Evolutionary conservation across 2,113 vertebrate genomes (phyloP), one percentile per base, ranked within the genome.

Genomic region (Oncorhynchus keta): DNA sequence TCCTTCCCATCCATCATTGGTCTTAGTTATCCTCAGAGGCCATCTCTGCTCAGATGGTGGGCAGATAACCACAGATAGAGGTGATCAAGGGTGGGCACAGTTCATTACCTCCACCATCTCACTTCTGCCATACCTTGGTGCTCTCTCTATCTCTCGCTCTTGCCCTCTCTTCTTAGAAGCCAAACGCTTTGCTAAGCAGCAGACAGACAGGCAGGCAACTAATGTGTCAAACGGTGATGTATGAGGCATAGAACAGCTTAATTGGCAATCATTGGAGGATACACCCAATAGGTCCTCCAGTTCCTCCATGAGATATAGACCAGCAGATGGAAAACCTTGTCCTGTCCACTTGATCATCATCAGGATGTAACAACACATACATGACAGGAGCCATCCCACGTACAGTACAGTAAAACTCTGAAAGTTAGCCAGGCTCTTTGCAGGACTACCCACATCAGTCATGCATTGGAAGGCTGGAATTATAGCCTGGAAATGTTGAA

Each of bases 181-280:
- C 69, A 28, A 49, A 28, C 30, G 69, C 69, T 71, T 71, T 71
- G 69, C 48, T 51, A 71, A 71, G 69, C 69, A 71, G 65, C 65
- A 45, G 39, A 45, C 65, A 45, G 30, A 69, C 55, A 72, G 16
- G 18, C 70, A 5, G 70, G 59, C 51, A 55, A 32, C 35, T 32
- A 22, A 72, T 59, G 14, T 72, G 51, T 72, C 28, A 72, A n/a
- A 57, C n/a, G 18, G 26, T 59, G 70, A 72, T 61, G 28, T 55
- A 72, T 72, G 70, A 72, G 51, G 51, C 55, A 28, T 30, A 14
- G 65, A 59, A 13, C 3, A 70, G 57, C 30, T 30, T 69, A 69
- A 69, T 69, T 7, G 32, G 8, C 6, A 69, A 22, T 24, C 30
- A 18, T 20, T 30, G 70, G 9, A 72, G 26, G 26, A 55, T 30